These are phyloP conservation scores for Macrotrachela quadricornifera DNA, from an alignment of 1,140 invertebrate species.

Conservation along the genomic window DNA sequence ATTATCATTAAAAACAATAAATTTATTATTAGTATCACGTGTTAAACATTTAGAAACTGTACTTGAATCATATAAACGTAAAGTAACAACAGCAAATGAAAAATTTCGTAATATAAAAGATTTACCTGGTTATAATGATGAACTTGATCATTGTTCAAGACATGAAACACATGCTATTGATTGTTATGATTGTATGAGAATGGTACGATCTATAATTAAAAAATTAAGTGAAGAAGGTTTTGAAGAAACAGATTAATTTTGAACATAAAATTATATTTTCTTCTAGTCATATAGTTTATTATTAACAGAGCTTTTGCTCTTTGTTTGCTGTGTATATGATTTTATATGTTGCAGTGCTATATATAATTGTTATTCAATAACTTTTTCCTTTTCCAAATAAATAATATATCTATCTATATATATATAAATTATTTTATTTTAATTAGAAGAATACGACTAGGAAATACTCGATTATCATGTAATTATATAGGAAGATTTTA, in stretches of 20 bases:
- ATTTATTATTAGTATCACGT: slow-evolving; percentile 1
- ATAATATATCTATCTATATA: too few relatives aligned
- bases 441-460: too few relatives aligned
- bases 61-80: slow-evolving; percentile 5
- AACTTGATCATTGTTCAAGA: background rate
- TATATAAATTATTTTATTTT: too few relatives aligned
- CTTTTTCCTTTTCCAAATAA: too few relatives aligned
- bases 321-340: too few relatives aligned
- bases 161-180: background rate
- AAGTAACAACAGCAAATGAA: slow-evolving; percentile 4
- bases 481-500: too few relatives aligned
- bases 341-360: too few relatives aligned
- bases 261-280: too few relatives aligned
- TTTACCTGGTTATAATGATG: slow-evolving; percentile 2
- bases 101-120: slow-evolving; percentile 8
- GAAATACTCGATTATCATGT: too few relatives aligned
- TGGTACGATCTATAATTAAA: slow-evolving; percentile 4
- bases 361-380: too few relatives aligned
- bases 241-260: slow-evolving; percentile 4
- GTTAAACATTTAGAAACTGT: slow-evolving; percentile 6
- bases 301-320: too few relatives aligned
- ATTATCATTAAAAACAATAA: background rate
- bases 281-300: too few relatives aligned
- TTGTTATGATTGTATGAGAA: slow-evolving; percentile 9
- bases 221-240: slow-evolving; percentile 5